These are phyloP conservation scores for Timema podura DNA, from an alignment of 2,888 invertebrate genomes.

Conservation along the genomic window DNA sequence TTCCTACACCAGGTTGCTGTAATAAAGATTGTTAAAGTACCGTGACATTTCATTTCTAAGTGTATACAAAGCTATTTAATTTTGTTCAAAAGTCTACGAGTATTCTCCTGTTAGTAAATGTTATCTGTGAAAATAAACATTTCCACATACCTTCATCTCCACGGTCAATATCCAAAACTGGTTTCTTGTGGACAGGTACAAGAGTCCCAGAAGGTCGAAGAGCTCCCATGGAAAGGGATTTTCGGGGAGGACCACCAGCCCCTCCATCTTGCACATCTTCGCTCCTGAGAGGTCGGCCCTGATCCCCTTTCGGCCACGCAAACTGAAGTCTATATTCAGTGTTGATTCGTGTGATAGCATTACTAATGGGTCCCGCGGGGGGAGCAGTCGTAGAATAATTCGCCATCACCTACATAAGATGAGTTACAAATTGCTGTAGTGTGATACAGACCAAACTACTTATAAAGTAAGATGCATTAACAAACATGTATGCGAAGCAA, in stretches of 20 bases:
- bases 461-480: too few species aligned
- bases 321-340: slow-evolving; percentile 88
- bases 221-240: slow-evolving; percentile 84
- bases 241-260: slow-evolving; percentile 55
- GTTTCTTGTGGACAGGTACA: slow-evolving; percentile 63
- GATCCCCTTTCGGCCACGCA: slow-evolving; percentile 70
- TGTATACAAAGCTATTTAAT: too few species aligned
- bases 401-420: slow-evolving; percentile 31
- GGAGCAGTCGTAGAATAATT: slow-evolving; percentile 31
- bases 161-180: slow-evolving; percentile 39
- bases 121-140: not conserved
- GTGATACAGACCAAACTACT: too few species aligned
- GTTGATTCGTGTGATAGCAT: slow-evolving; percentile 69
- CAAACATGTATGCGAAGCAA: too few species aligned
- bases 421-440: too few species aligned
- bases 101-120: too few species aligned
- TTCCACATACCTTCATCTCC: slow-evolving; percentile 28
- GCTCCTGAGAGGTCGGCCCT: slow-evolving; percentile 18
- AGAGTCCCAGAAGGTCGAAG: slow-evolving; percentile 61
- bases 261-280: slow-evolving; percentile 16
- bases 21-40: too few species aligned
- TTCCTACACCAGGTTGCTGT: too few species aligned
- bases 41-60: too few species aligned
- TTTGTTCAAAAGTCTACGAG: too few species aligned
- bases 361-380: slow-evolving; percentile 38